phyloP scores from a whole-genome alignment of 2,113 vertebrate genomes.

The Caretta caretta region DNA sequence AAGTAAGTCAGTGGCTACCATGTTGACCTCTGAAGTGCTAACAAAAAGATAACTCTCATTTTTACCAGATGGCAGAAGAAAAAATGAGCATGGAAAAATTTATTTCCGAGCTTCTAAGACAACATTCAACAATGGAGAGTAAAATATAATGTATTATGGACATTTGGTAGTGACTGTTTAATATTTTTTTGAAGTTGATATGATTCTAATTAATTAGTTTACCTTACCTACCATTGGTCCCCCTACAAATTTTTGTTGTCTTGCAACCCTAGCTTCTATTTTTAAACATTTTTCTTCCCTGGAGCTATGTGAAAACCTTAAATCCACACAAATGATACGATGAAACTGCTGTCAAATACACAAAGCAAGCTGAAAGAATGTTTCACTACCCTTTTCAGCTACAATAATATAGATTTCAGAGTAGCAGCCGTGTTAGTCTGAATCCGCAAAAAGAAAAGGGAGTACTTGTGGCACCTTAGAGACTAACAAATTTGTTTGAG shows the following conservation, averaged over 20 bases:
- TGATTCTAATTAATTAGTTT: background rate
- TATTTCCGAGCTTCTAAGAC: background rate
- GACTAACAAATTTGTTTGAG: too few relatives aligned
- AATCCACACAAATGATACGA: background rate
- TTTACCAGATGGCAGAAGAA: background rate
- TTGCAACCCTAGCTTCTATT: background rate
- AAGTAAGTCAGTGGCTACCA: background rate
- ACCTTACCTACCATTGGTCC: background rate
- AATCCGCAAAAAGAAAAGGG: too few relatives aligned
- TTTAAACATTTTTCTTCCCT: background rate
- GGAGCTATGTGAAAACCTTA: background rate
- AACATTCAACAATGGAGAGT: background rate
- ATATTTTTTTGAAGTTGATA: too few relatives aligned
- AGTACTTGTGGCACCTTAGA: too few relatives aligned
- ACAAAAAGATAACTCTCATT: background rate
- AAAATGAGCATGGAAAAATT: background rate
- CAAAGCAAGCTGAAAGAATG: background rate
- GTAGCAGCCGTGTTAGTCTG: too few relatives aligned
- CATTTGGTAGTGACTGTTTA: background rate
- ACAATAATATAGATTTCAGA: background rate
- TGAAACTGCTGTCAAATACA: background rate
- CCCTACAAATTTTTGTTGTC: background rate
- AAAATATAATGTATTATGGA: background rate
- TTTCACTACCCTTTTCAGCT: background rate
- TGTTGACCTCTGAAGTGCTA: background rate